phyloP scores from a whole-genome alignment of 2,113 vertebrate species.

The Hylia prasina region DNA sequence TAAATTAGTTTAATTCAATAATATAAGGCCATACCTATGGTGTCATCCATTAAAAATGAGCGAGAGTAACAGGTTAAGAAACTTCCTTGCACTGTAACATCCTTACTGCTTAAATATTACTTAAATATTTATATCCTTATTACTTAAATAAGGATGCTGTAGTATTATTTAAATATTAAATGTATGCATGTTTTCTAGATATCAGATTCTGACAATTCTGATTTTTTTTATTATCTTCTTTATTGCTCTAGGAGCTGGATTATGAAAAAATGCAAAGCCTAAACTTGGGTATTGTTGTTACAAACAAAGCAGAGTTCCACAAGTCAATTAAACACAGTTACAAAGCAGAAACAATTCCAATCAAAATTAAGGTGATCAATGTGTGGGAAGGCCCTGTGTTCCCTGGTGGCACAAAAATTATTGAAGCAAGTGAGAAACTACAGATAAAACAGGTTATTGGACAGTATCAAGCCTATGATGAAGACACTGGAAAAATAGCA shows the following conservation, averaged over 20 bases:
- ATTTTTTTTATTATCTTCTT: neutral
- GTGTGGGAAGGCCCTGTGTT: conserved; percentile 72
- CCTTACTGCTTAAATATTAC: neutral
- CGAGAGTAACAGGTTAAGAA: neutral
- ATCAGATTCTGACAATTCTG: neutral
- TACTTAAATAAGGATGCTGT: neutral
- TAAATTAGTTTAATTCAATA: neutral
- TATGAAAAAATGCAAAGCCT: conserved; percentile 69
- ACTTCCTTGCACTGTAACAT: neutral
- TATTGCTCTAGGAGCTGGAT: conserved; percentile 66
- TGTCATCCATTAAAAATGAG: neutral
- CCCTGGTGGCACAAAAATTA: conserved; percentile 29
- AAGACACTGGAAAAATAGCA: conserved; percentile 67
- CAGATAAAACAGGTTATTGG: conserved; percentile 54
- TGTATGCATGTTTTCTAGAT: neutral
- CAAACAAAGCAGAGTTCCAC: conserved; percentile 80
- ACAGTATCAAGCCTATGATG: conserved; percentile 71
- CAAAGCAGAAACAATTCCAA: conserved; percentile 58
- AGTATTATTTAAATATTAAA: neutral
- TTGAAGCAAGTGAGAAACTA: conserved; percentile 53
- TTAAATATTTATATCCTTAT: neutral
- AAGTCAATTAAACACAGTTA: conserved; percentile 62
- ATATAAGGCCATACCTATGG: neutral
- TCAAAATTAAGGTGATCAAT: conserved; percentile 74
- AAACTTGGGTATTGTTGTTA: conserved; percentile 68